Conservation (phyloP, 2,888 invertebrate genomes). For the Ernsta delagoae region DNA sequence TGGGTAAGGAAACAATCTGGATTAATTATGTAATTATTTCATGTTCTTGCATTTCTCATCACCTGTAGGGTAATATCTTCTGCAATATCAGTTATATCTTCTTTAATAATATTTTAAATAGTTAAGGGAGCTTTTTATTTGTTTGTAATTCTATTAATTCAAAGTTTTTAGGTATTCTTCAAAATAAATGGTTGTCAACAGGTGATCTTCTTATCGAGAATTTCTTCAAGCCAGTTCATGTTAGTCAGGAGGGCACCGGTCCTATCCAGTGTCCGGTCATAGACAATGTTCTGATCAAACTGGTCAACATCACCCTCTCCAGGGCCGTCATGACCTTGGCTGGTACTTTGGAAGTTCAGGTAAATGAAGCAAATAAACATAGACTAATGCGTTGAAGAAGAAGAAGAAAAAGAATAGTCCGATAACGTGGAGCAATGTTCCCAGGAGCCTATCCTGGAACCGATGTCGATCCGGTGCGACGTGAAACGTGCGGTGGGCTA, state of each 20-base stretch:
- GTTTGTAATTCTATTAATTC: too few relatives aligned
- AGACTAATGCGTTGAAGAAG: too few relatives aligned
- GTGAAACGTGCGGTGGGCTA: constrained; percentile 85
- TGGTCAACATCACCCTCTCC: constrained; percentile 88
- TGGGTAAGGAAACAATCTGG: constrained; percentile 74
- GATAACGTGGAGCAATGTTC: background rate
- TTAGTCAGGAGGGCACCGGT: constrained; percentile 58
- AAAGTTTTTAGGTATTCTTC: too few relatives aligned
- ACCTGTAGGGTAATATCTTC: too few relatives aligned
- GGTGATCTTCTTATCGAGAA: constrained; percentile 92
- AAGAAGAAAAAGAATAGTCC: too few relatives aligned
- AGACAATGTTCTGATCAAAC: constrained; percentile 89
- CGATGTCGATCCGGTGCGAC: constrained; percentile 89
- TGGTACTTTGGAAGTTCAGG: constrained; percentile 90
- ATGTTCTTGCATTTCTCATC: too few relatives aligned
- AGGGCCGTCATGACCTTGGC: constrained; percentile 90
- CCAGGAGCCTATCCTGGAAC: constrained; percentile 90
- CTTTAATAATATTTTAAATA: too few relatives aligned
- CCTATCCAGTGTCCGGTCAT: constrained; percentile 81
- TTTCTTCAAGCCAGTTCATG: constrained; percentile 87
- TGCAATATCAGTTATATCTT: too few relatives aligned
- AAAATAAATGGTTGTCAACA: constrained; percentile 46
- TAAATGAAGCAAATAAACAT: constrained; percentile 46
- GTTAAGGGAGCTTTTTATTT: too few relatives aligned
- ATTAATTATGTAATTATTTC: too few relatives aligned